Evolutionary conservation across 2,888 invertebrate species (phyloP), one percentile per base, ranked within the genome.

Genomic region (Celastrina argiolus): DNA sequence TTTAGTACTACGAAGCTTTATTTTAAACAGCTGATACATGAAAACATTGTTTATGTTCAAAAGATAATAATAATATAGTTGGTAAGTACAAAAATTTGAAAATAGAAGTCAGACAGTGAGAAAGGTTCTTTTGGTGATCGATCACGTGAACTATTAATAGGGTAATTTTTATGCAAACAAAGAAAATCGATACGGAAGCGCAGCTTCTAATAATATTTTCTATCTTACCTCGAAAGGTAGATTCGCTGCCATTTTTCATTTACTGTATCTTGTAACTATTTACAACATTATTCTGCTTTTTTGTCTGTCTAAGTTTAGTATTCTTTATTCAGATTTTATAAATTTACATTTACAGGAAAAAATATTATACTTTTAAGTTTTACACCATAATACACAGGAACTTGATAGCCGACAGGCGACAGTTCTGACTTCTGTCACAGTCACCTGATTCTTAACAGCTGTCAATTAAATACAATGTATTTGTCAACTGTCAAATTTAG

Each of bases 131-230:
- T 63, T 63, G 70, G 42, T 4, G 39, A 64, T 61, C 59, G 45
- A 71, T 89, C 88, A 88, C 88, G 88, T 88, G 88, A 86, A 87
- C 84, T 81, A 80, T 76, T 75, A 70, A 77, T 78, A 68, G 69
- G 36, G 18, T 61, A 61, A 22, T 61, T 67, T 77, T 71, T 77
- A 73, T 69, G 71, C 77, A 78, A 83, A 84, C 84, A 85, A 84
- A 83, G 81, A 78, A 77, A 70, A 67, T 63, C 66, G 67, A 58
- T 66, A 65, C 56, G 36, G 16, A 63, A 65, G 63, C 63, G 58
- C 64, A 66, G 67, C 61, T 1, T n/a, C 71, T 65, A 63, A 67
- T 42, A 65, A 63, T 39, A 34, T 45, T 59, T 63, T 66, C 61
- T 56, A 67, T 69, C 73, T 63, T 80, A 88, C 90, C 82, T 90